These are phyloP conservation scores for Neoascia interrupta DNA, from an alignment of 2,888 invertebrate species.

Conservation along the genomic window DNA sequence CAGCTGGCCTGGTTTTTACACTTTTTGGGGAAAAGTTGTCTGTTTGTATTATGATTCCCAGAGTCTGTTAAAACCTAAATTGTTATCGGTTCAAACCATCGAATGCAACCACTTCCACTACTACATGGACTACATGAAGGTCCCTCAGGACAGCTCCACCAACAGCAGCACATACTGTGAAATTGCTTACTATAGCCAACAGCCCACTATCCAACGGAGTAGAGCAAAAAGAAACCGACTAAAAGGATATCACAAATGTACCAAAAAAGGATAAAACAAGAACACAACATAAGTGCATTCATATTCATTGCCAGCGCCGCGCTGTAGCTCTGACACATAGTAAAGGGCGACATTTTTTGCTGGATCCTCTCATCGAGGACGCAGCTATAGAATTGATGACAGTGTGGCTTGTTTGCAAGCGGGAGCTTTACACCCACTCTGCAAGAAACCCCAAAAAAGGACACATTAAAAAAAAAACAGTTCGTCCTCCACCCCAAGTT, in stretches of 20 bases:
- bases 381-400: slow-evolving; percentile 63
- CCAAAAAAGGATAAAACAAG: neutral
- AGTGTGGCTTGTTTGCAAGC: slow-evolving; percentile 67
- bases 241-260: too few species aligned
- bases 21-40: slow-evolving; percentile 22
- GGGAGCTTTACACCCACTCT: slow-evolving; percentile 31
- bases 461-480: slow-evolving; percentile 35
- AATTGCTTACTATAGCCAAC: slow-evolving; percentile 56
- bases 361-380: slow-evolving; percentile 4
- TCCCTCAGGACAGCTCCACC: slow-evolving; percentile 7
- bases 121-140: neutral
- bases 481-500: slow-evolving; percentile 58
- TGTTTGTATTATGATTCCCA: slow-evolving; percentile 53
- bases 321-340: neutral
- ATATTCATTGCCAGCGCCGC: slow-evolving; percentile 58
- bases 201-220: slow-evolving; percentile 1
- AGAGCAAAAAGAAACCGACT: slow-evolving; percentile 14
- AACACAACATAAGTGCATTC: slow-evolving; percentile 47
- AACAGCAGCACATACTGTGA: slow-evolving; percentile 8
- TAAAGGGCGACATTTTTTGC: slow-evolving; percentile 16
- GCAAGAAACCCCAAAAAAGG: slow-evolving; percentile 26
- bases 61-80: slow-evolving; percentile 53
- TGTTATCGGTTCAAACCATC: slow-evolving; percentile 38
- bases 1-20: slow-evolving; percentile 5
- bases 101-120: slow-evolving; percentile 9